phyloP scores from a whole-genome alignment of 2,113 vertebrate species.

The Mystacornis crossleyi region DNA sequence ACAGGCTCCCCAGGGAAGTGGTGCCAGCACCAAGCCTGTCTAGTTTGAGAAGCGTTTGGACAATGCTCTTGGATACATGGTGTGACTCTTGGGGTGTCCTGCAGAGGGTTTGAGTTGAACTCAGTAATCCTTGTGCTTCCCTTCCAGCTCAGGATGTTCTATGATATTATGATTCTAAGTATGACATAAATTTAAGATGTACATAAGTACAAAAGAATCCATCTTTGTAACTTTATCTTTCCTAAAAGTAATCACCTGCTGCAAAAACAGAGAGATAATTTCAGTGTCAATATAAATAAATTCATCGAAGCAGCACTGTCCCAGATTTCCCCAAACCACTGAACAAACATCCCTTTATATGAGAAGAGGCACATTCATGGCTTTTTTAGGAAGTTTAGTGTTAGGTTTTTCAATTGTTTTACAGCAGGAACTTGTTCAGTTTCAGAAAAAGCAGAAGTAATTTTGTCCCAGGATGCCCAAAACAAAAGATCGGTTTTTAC shows the following conservation, averaged over 20 bases:
- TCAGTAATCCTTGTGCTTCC: background rate
- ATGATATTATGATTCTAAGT: background rate
- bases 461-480: background rate
- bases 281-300: slow-evolving; percentile 88
- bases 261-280: slow-evolving; percentile 85
- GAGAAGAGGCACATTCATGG: background rate
- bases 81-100: background rate
- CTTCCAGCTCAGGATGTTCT: background rate
- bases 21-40: background rate
- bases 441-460: background rate
- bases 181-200: background rate
- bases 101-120: background rate
- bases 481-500: background rate
- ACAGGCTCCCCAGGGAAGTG: background rate
- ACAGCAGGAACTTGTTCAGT: background rate
- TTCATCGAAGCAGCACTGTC: slow-evolving; percentile 86
- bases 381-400: background rate
- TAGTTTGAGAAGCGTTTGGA: too few species aligned
- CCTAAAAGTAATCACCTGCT: slow-evolving; percentile 84
- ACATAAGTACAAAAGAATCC: background rate
- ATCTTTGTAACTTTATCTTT: slow-evolving; percentile 85
- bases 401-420: background rate
- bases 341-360: slow-evolving; percentile 90
- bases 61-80: background rate
- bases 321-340: slow-evolving; percentile 85